Percentiles rank a stretch among this genome's conserved stretches.
Evolutionary conservation across 2,113 vertebrate species (phyloP).

Genomic region (Oxyura jamaicensis): DNA sequence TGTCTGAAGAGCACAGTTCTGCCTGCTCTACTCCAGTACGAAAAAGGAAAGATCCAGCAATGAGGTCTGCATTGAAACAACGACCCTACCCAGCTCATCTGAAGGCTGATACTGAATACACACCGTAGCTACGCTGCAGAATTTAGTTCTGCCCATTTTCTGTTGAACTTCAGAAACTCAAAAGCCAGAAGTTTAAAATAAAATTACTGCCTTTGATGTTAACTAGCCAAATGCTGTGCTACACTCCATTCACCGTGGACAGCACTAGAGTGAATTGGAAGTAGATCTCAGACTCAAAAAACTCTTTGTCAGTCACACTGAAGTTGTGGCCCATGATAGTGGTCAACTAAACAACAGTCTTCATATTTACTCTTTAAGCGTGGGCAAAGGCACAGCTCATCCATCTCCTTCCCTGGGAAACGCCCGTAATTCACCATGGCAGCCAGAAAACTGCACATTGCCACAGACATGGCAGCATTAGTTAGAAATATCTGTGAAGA

Average conservation of each 20-base stretch:
- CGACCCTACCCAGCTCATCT: neutral
- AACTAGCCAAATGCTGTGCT: neutral
- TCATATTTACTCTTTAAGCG: neutral
- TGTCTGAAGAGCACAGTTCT: neutral
- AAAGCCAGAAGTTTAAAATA: neutral
- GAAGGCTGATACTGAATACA: neutral
- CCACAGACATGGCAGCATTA: rapidly evolving
- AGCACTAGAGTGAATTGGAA: neutral
- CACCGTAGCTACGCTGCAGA: neutral
- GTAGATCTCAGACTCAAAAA: neutral
- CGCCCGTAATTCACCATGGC: rapidly evolving
- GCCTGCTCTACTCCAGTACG: neutral
- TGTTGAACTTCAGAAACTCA: neutral
- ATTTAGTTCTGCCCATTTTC: neutral
- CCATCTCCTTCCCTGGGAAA: neutral
- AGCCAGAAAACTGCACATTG: neutral
- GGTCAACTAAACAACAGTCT: neutral
- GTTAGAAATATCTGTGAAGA: neutral
- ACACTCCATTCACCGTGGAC: neutral
- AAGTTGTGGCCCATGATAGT: neutral
- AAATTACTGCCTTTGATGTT: neutral
- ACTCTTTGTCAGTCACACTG: neutral
- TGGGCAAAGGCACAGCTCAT: neutral
- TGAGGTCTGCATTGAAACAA: neutral
- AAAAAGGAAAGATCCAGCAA: neutral